Base-by-base conservation (phyloP, 2,888 invertebrate genomes). In the Acronicta leporina region DNA sequence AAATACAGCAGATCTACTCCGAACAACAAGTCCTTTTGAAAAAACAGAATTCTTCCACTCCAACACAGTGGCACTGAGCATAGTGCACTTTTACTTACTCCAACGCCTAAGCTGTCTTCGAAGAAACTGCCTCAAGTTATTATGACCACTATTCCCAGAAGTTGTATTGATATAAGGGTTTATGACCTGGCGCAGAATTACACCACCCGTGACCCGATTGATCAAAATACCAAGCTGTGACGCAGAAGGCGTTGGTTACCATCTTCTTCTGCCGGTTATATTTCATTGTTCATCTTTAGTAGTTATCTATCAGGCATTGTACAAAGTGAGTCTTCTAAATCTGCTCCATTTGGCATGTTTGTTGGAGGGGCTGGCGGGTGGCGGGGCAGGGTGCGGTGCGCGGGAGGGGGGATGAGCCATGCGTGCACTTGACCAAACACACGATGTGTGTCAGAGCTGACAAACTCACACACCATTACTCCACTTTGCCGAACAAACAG, bases 341-440 rank as follows among this genome's bases (percentile, higher is more conserved):
- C 14, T 10, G 33, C 11, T 27, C 52, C 35, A 41, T 14, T 10
- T 14, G 5, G n/a, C 50, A 4, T 40, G 33, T 35, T 38, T 10
- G 13, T 11, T 44, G 16, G 27, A 11, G 38, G 33, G 35, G 13
- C n/a, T 27, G 30, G 43, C 42, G 44, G 11, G 11, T 41, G 43
- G 56, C 0, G 52, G 20, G 20, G 20, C 20, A 4, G 20, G 35
- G 49, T 35, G 11, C 14, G 53, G 49, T 27, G n/a, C 16, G 53
- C 38, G 59, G 40, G 30, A 16, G 20, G 25, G 41, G 52, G 33
- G 42, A 11, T 56, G 42, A 41, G 52, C 30, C 49, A 47, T 62
- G 73, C 76, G 71, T 72, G 75, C 83, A 83, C 84, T 85, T 84
- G 84, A 79, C 81, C 84, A 84, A 84, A 85, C 84, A 84, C 35